Evolutionary conservation across 2,797 vertebrate genomes (phyloP).

Genomic region (Gallinago solitaria): DNA sequence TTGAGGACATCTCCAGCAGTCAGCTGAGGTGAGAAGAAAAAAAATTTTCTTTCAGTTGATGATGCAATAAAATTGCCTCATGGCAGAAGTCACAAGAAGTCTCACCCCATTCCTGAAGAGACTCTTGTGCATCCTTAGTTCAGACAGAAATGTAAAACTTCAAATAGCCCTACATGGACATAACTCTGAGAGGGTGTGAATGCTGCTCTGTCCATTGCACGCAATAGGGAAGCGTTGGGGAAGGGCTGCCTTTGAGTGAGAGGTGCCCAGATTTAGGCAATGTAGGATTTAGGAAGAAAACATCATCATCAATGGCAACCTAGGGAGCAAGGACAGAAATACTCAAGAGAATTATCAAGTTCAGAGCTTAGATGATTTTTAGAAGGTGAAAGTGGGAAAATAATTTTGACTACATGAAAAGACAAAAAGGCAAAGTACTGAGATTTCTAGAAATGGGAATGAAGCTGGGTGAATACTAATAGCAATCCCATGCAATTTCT

Average conservation of each 20-base stretch:
- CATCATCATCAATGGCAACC: background rate
- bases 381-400: background rate
- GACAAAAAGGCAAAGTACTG: background rate
- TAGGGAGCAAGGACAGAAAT: background rate
- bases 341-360: background rate
- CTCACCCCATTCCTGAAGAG: background rate
- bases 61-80: background rate
- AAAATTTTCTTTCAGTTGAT: background rate
- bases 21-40: background rate
- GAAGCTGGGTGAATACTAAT: background rate
- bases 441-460: background rate
- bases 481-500: background rate
- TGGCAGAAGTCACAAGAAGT: background rate
- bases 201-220: background rate
- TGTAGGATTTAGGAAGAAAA: background rate
- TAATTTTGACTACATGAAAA: background rate
- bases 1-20: background rate
- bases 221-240: no score
- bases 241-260: background rate
- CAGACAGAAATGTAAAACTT: background rate
- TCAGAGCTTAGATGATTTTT: background rate
- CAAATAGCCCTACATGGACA: rapidly evolving
- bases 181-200: background rate
- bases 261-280: no score
- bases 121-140: background rate